Percentiles rank a stretch among this genome's conserved stretches.
Conservation (phyloP, 2,797 vertebrate species). For the Enteromius thamalakanensis region DNA sequence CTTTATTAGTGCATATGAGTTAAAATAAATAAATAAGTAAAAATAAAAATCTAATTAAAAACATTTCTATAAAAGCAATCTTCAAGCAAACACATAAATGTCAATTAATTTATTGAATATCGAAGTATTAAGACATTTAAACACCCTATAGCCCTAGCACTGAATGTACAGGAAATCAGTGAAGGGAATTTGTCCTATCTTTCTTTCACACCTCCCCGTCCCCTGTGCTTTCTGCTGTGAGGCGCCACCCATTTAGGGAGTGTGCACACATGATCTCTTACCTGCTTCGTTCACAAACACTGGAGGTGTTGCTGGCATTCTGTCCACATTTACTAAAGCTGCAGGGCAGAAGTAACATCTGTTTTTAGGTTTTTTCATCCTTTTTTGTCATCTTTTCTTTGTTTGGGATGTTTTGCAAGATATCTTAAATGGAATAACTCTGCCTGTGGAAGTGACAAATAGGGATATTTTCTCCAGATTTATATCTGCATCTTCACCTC, state of each 20-base stretch:
- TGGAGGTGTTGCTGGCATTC: conserved; percentile 19
- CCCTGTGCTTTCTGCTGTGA: conserved; percentile 17
- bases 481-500: conserved; percentile 6
- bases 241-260: conserved; percentile 55
- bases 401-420: background rate
- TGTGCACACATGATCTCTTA: conserved; percentile 49
- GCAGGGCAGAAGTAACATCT: conserved; percentile 19
- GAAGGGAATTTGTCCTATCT: conserved; percentile 8
- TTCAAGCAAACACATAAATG: background rate
- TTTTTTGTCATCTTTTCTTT: background rate
- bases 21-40: background rate
- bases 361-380: background rate
- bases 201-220: conserved; percentile 8
- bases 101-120: background rate
- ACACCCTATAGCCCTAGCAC: background rate
- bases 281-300: conserved; percentile 40
- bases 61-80: background rate
- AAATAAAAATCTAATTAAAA: background rate
- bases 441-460: conserved; percentile 2
- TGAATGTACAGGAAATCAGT: conserved; percentile 9
- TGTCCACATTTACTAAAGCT: conserved; percentile 9
- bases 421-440: conserved; percentile 18
- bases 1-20: background rate
- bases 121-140: background rate
- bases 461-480: conserved; percentile 12